A percentile compares a stretch with the other conserved stretches of the same genome.
These are phyloP conservation scores for Morphnarchus princeps DNA, from an alignment of 2,113 vertebrate species.

Conservation along the genomic window DNA sequence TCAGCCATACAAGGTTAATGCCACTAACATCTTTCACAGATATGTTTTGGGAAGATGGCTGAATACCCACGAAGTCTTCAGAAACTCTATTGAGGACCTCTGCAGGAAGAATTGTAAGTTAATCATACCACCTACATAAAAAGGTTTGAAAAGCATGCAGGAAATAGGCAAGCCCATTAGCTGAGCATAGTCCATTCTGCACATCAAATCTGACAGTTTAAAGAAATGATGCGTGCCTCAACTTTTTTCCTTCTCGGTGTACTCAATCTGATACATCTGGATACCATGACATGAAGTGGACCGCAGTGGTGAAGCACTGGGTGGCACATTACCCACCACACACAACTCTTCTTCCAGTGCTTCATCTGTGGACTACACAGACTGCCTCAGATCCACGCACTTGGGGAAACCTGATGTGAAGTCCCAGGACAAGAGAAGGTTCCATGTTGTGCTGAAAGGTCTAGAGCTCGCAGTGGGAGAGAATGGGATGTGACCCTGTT, in stretches of 20 bases:
- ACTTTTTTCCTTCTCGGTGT: fast-evolving
- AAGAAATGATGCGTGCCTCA: neutral
- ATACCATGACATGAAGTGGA: neutral
- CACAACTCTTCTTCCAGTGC: no score
- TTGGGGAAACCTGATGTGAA: neutral
- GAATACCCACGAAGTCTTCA: neutral
- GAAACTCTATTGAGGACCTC: neutral
- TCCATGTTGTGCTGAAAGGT: neutral
- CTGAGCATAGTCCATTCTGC: neutral
- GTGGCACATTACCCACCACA: neutral
- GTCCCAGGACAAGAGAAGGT: neutral
- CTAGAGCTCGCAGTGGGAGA: neutral
- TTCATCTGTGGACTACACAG: neutral
- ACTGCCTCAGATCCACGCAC: neutral
- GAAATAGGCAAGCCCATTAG: neutral
- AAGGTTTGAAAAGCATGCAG: neutral
- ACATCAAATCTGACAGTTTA: neutral
- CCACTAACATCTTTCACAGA: neutral
- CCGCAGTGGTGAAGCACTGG: neutral
- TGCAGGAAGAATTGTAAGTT: neutral
- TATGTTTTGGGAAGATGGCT: neutral
- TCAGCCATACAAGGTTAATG: neutral
- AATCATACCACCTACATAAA: neutral
- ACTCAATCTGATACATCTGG: neutral
- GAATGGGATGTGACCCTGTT: neutral